Evolutionary conservation across 2,888 invertebrate species (phyloP), one percentile per base, ranked within the genome.

Genomic region (Hecatera dysodea): DNA sequence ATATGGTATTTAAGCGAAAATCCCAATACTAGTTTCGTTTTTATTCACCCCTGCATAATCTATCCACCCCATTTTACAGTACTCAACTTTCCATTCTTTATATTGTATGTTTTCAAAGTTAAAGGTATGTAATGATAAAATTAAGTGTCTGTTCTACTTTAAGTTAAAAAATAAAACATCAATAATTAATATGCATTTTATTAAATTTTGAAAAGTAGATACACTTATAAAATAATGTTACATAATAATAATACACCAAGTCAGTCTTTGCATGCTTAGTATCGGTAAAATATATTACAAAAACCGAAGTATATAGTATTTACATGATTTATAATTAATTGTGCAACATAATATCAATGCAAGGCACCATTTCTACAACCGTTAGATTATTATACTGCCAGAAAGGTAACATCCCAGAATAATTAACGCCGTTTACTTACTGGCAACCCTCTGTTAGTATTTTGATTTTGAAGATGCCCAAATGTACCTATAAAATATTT

Each of bases 251-350:
- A 92, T 94, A 95, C 93, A 94, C 93, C 93, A 95, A 95, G 95
- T 96, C 96, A 95, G 96, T 96, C 96, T 96, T 96, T 94, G 93
- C 95, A 95, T 95, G 95, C 94, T 93, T 94, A 94, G 92, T 92
- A 93, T 93, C 93, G 93, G 94, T 95, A 94, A 92, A 91, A 91
- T 90, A 91, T 90, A 85, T 86, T 88, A 90, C 87, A 88, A 85
- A 87, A 86, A 86, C 83, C 83, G 78, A 81, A 84, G 73, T 74
- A 79, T 77, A 81, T 73, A 83, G 72, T 82, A 85, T 83, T 81
- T 85, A 84, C 84, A 85, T 67, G 70, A 46, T 82, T 67, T 80
- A 66, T 56, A 66, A 69, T 56, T 80, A 80, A 74, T 82, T 78
- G 72, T 81, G 84, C 79, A 61, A 80, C 66, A 72, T 84, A 83